Evolutionary conservation across 2,888 invertebrate genomes (phyloP), one percentile per base, ranked within the genome.

Genomic region (Bugula neritina): DNA sequence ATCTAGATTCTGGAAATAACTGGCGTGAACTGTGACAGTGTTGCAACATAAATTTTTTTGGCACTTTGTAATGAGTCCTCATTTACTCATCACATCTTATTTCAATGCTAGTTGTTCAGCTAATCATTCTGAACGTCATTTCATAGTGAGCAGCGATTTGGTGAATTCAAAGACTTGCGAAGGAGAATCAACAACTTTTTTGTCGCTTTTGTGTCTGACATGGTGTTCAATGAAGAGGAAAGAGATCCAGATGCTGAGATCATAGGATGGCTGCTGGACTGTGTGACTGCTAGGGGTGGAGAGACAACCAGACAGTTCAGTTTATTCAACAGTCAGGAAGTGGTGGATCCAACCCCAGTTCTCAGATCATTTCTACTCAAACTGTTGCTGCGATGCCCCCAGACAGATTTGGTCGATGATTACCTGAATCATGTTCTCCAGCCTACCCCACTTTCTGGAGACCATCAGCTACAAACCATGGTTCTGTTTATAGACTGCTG

Each of bases 291-390:
- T 31, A 27, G 63, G 10, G 27, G 31, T 63, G 34, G 17, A 13
- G 17, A 21, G 29, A 27, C 29, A 25, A 63, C 63, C 27, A 63
- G 63, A 34, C 63, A 63, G 31, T 63, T 63, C 27, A 63, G 31
- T 63, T 27, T 63, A 10, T 63, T 63, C 63, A 63, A 63, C 63
- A 63, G 29, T 29, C 76, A 77, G 54, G 79, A 78, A 57, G 74
- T 76, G 34, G 76, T 80, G 71, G 80, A 80, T 72, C 79, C 79
- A 2, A 80, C 77, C 3, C 81, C 80, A 25, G 79, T 80, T 1
- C 75, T 80, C 17, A 73, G 81, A 34, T 80, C 79, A 3, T 79
- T 80, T 71, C 73, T 80, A 43, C 76, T 81, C 23, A 79, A 80
- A 71, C 77, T 79, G 31, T 76, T 81, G 21, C 76, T 80, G 34